Percentiles rank a stretch among this genome's conserved stretches.
Evolutionary conservation across 2,888 invertebrate species (phyloP).

Genomic region (Sphinx pinastri): DNA sequence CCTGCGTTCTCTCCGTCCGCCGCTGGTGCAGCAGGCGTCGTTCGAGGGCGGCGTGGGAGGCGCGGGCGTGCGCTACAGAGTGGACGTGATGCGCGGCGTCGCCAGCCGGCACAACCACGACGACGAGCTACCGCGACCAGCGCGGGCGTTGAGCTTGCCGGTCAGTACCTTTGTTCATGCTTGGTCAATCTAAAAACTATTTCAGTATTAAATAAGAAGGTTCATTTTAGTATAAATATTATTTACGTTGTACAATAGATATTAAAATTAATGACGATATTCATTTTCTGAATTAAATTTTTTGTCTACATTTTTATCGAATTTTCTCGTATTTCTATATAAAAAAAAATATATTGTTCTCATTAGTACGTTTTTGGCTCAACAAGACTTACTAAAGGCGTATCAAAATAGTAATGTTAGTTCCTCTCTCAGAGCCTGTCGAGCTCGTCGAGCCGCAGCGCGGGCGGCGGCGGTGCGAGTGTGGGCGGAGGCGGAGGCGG

Average conservation of each 20-base stretch:
- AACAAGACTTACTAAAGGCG: background rate
- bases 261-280: no score
- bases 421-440: constrained; percentile 56
- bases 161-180: constrained; percentile 50
- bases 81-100: constrained; percentile 46
- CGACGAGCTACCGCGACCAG: constrained; percentile 28
- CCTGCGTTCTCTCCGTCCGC: constrained; percentile 87
- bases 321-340: no score
- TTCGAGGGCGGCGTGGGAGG: constrained; percentile 94
- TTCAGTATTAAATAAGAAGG: no score
- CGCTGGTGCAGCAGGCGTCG: constrained; percentile 92
- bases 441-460: constrained; percentile 83
- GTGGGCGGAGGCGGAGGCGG: constrained; percentile 43
- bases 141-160: constrained; percentile 57
- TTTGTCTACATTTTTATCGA: no score
- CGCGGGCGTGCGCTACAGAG: constrained; percentile 78
- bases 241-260: no score
- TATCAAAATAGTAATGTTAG: background rate
- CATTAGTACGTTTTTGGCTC: background rate
- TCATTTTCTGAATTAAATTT: no score
- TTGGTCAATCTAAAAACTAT: no score
- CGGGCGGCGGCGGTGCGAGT: constrained; percentile 55
- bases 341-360: no score
- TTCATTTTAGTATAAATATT: no score
- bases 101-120: constrained; percentile 33